Evolutionary conservation across 2,888 invertebrate genomes (phyloP).

Genomic region (Synergus umbraculus): DNA sequence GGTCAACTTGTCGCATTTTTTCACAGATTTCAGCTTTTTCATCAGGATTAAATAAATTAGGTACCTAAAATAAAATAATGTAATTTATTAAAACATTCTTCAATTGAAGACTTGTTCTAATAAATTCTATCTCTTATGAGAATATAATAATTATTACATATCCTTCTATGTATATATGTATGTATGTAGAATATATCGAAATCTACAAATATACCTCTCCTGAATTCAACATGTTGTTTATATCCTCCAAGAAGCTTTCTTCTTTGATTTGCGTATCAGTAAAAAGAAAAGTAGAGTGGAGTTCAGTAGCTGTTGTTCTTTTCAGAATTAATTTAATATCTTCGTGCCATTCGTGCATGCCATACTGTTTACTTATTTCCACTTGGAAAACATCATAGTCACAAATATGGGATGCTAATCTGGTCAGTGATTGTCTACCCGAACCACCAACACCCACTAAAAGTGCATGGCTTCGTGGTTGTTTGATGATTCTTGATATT

Average conservation of each 20-base stretch:
- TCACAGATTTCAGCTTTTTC: conserved; percentile 95
- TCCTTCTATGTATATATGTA: neutral
- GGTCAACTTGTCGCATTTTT: conserved; percentile 94
- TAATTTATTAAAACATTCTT: neutral
- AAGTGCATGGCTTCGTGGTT: conserved; percentile 93
- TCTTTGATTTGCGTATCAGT: conserved; percentile 96
- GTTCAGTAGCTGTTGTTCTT: conserved; percentile 90
- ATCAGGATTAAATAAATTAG: conserved; percentile 91
- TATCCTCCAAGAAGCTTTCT: conserved; percentile 94
- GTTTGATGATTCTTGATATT: conserved; percentile 93
- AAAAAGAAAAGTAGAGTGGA: conserved; percentile 93
- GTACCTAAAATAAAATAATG: conserved; percentile 77
- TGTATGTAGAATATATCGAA: neutral
- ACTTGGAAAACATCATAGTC: conserved; percentile 94
- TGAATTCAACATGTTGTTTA: conserved; percentile 94
- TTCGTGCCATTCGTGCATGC: conserved; percentile 92
- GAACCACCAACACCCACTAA: conserved; percentile 96
- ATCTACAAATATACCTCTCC: conserved; percentile 83
- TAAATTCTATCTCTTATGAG: neutral
- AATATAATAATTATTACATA: neutral
- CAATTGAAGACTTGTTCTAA: too few relatives aligned
- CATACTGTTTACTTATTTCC: conserved; percentile 93
- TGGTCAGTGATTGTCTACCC: conserved; percentile 93
- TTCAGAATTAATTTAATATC: conserved; percentile 90
- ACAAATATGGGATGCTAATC: conserved; percentile 94